phyloP scores from a whole-genome alignment of 2,113 vertebrate species.

The Equus quagga region DNA sequence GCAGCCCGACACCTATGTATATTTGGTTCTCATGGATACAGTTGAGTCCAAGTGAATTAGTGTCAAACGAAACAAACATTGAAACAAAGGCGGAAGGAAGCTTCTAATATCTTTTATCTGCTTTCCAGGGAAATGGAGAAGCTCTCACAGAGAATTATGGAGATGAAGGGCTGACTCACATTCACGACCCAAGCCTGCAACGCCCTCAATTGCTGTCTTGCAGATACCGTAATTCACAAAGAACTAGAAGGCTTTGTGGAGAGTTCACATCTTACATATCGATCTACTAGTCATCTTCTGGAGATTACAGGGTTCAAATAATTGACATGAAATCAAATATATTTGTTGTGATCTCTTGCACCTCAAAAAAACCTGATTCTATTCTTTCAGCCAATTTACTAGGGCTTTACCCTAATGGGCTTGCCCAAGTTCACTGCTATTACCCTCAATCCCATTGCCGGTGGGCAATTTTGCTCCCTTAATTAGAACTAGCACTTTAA shows the following conservation, averaged over 20 bases:
- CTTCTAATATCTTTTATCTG: background rate
- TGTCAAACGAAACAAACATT: background rate
- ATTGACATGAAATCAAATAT: background rate
- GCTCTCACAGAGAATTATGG: background rate
- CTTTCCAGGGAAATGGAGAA: slow-evolving; percentile 26
- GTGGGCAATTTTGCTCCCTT: background rate
- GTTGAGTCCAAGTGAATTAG: slow-evolving; percentile 17
- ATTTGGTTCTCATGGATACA: background rate
- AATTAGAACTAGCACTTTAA: background rate
- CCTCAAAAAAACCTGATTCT: background rate
- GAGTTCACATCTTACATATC: background rate
- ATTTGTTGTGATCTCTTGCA: background rate
- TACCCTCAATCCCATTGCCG: background rate
- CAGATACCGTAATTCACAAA: background rate
- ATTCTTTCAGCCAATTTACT: background rate
- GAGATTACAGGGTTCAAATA: background rate
- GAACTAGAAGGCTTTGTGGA: background rate
- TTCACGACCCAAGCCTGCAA: background rate
- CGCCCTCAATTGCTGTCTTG: background rate
- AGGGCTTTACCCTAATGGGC: background rate
- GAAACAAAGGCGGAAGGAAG: background rate
- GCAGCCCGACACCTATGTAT: background rate
- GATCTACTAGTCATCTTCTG: background rate
- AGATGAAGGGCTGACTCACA: background rate
- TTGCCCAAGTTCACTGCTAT: background rate